Evolutionary conservation across 30 jellyfish, hydroid and myxozoan species (phyloP).

Genomic region (Morbakka virulenta): DNA sequence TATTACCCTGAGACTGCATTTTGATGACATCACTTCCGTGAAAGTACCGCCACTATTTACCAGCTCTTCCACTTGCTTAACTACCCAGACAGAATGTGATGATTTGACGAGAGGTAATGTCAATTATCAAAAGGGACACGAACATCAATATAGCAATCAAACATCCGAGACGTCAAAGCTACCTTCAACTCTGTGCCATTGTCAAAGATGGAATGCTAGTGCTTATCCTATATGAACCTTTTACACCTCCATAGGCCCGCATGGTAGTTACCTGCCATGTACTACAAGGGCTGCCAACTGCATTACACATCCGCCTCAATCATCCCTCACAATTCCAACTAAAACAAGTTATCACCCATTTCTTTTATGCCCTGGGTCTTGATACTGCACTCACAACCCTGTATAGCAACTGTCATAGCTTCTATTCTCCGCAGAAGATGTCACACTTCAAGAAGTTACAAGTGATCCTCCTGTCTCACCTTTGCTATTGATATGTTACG

Average conservation of each 20-base stretch:
- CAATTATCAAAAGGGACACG: too few relatives aligned
- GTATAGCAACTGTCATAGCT: constrained; percentile 12
- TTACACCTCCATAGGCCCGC: background rate
- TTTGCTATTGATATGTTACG: too few relatives aligned
- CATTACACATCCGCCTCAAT: constrained; percentile 34
- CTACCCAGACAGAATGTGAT: too few relatives aligned
- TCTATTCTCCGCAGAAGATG: background rate
- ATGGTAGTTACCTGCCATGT: constrained; percentile 33
- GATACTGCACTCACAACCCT: too few relatives aligned
- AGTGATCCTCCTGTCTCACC: constrained; percentile 9
- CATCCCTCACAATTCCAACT: constrained; percentile 34
- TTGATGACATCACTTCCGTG: too few relatives aligned
- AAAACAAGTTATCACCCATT: constrained; percentile 2
- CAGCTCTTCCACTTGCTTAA: too few relatives aligned
- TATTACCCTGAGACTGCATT: too few relatives aligned
- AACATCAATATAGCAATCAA: too few relatives aligned
- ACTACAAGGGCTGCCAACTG: constrained; percentile 37
- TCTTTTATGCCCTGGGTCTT: constrained; percentile 40
- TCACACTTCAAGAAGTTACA: constrained; percentile 4
- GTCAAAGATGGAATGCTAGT: constrained; percentile 3
- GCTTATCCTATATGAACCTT: background rate
- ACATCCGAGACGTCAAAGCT: background rate
- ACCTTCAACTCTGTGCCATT: too few relatives aligned
- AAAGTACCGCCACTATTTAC: too few relatives aligned
- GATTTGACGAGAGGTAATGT: too few relatives aligned